Percentiles rank a stretch among this genome's conserved stretches.
Evolutionary conservation across 2,113 vertebrate genomes (phyloP).

Genomic region (Notothenia coriiceps): DNA sequence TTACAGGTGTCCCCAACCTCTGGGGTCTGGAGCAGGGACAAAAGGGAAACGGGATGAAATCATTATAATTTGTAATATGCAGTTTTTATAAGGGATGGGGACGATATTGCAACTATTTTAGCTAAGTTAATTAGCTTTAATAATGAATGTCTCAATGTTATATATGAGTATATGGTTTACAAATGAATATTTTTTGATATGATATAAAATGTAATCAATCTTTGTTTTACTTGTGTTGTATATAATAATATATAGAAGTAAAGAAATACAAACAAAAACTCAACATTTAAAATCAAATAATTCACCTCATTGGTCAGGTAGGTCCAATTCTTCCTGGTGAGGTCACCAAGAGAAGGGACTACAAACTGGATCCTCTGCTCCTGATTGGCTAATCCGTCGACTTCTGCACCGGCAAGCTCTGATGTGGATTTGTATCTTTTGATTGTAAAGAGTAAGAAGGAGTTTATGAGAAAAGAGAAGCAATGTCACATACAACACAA

Average conservation of each 20-base stretch:
- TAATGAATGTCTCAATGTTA: background rate
- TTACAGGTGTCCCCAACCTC: conserved; percentile 80
- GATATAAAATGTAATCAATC: too few species aligned
- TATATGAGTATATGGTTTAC: background rate
- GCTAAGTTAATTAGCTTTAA: too few species aligned
- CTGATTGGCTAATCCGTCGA: conserved; percentile 69
- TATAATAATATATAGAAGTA: background rate
- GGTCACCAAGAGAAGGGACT: conserved; percentile 70
- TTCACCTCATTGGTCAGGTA: conserved; percentile 85
- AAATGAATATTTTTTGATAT: background rate
- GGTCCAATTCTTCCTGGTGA: conserved; percentile 86
- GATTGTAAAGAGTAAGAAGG: conserved; percentile 17
- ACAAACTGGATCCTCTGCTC: conserved; percentile 68
- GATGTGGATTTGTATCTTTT: conserved; percentile 90
- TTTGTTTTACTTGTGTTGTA: background rate
- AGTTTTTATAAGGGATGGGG: background rate
- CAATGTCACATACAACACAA: conserved; percentile 5
- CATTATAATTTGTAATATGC: background rate
- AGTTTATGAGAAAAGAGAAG: conserved; percentile 12
- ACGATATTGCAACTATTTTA: too few species aligned
- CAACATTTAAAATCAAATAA: background rate
- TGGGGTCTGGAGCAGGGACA: conserved; percentile 49
- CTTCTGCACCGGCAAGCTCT: conserved; percentile 86
- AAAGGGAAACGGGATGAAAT: background rate
- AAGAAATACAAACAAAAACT: background rate